phyloP scores from a whole-genome alignment of 1,140 invertebrate species.

The Penaeus indicus region DNA sequence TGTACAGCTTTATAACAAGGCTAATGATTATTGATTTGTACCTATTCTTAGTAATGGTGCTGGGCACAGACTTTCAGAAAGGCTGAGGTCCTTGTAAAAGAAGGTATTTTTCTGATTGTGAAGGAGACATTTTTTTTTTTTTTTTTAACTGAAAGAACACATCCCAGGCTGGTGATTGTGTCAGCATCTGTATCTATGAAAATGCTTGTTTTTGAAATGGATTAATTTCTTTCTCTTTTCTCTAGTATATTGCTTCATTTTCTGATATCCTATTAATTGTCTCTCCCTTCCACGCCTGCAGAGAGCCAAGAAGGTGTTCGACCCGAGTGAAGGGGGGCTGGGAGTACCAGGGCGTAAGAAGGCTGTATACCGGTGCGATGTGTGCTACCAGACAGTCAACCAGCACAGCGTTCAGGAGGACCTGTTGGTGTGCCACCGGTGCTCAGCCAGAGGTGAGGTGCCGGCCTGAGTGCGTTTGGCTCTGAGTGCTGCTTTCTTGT shows the following conservation, averaged over 20 bases:
- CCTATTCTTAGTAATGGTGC: no score
- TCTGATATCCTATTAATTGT: background rate
- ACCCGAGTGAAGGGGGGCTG: constrained; percentile 47
- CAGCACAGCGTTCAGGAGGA: constrained; percentile 51
- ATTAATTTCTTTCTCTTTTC: background rate
- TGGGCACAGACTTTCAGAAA: no score
- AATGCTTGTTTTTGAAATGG: background rate
- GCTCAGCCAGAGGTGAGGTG: constrained; percentile 56
- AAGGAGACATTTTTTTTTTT: no score
- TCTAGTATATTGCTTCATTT: background rate
- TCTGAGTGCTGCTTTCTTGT: no score
- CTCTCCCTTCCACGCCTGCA: background rate
- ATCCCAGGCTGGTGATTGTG: no score
- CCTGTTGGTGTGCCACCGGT: constrained; percentile 60
- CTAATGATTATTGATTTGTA: no score
- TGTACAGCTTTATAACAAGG: no score
- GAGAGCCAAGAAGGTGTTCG: constrained; percentile 59
- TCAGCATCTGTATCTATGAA: no score
- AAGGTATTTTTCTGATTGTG: no score
- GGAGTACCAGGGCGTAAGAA: constrained; percentile 28
- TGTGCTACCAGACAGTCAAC: constrained; percentile 40
- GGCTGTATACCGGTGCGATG: constrained; percentile 40
- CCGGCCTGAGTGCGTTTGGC: background rate
- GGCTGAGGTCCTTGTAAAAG: no score
- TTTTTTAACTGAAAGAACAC: no score